Base-by-base conservation (phyloP, 2,888 invertebrate species). In the Andrena chrysosceles region DNA sequence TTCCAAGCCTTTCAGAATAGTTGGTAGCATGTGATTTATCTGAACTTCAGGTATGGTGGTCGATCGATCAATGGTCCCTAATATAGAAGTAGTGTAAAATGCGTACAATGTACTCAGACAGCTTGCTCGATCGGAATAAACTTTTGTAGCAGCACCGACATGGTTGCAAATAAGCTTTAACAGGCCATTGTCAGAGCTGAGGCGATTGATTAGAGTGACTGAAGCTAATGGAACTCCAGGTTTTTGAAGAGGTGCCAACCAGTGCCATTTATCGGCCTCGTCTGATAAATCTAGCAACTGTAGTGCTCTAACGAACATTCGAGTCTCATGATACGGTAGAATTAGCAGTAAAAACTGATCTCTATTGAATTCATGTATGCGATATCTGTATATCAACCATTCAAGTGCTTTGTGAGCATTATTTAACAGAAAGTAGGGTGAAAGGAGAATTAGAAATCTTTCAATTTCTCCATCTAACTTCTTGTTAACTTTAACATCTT, bases 281-380 rank as follows among this genome's bases (percentile, higher is more conserved):
- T 95, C 94, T 26, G 95, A 95, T 13, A 99, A 93, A 71, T 96
- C 95, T 89, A 97, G 92, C 0, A 98, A 94, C 93, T 98, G 98
- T 1, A 99, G 93, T 67, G 98, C 94, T 75, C 96, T 91, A 52
- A 97, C 96, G 94, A 99, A 99, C 83, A 98, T 96, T 86, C 97
- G 97, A 0, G 98, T 98, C 91, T 98, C 98, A 93, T 99, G 98
- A 93, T 98, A 99, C 0, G 99, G 99, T 73, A 99, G 94, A 74
- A 98, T 97, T 8, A 98, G 95, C 81, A 96, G 95, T 90, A 99
- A 95, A 56, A 99, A 95, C 0, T 96, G 96, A 91, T 98, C 96
- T 75, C 96, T 96, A 92, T 99, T 99, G 94, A 97, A 99, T 72
- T 97, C 95, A 90, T 99, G 97, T 81, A 99, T 97, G 86, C 97